Evolutionary conservation across 2,888 invertebrate genomes (phyloP).

Genomic region (Nemotelus nigrinus): DNA sequence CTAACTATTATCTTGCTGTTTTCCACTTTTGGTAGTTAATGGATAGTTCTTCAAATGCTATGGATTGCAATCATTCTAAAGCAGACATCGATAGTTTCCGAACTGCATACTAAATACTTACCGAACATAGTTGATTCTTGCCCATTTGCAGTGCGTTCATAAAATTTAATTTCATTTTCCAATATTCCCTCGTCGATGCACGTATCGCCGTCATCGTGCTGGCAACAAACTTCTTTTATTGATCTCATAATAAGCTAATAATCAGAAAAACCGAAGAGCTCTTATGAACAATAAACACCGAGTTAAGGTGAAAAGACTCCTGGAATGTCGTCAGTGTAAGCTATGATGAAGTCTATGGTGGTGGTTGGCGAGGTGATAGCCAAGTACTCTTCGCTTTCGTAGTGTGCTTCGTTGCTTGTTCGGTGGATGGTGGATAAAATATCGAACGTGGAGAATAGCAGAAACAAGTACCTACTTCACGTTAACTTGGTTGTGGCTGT

Average conservation of each 20-base stretch:
- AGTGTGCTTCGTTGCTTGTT: background rate
- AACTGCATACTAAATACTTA: too few relatives aligned
- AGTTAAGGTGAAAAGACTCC: conserved; percentile 6
- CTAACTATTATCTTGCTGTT: too few relatives aligned
- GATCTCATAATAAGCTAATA: conserved; percentile 19
- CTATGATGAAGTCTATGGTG: background rate
- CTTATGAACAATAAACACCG: conserved; percentile 6
- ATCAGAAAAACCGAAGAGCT: conserved; percentile 9
- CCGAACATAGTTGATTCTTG: too few relatives aligned
- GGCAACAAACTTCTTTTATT: conserved; percentile 14
- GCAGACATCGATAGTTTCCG: too few relatives aligned
- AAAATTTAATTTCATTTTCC: background rate
- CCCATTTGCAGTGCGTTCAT: too few relatives aligned
- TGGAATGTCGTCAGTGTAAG: background rate
- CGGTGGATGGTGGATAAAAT: too few relatives aligned
- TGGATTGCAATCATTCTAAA: too few relatives aligned
- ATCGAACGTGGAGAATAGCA: background rate
- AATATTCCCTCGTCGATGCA: background rate
- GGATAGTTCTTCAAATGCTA: too few relatives aligned
- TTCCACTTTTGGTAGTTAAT: too few relatives aligned
- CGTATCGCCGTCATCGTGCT: background rate
- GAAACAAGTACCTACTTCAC: conserved; percentile 10
- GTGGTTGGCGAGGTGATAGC: background rate
- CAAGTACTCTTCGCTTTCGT: background rate
- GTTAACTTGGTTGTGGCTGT: background rate